Evolutionary conservation across 2,888 invertebrate genomes (phyloP), one percentile per base, ranked within the genome.

Genomic region (Cepaea hortensis): DNA sequence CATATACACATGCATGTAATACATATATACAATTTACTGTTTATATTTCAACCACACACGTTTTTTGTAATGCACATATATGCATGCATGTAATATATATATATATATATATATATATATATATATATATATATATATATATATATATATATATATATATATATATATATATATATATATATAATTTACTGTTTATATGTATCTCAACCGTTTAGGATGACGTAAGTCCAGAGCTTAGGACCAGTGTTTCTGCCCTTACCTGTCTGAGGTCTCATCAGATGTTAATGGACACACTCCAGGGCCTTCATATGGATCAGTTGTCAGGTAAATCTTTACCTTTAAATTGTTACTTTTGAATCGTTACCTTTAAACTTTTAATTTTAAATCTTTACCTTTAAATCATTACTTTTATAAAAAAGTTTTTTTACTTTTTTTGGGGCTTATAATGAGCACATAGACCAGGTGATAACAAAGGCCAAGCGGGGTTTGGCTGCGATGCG

Each of bases 181-280:
- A 55, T 11, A 55, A 11, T 55, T 55, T 55, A 55, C 7, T 55
- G 11, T 55, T 35, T 55, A 55, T 55, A 55, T 55, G 35, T 35
- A 35, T 35, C 11, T 55, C 55, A 6, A 55, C 55, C 6, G 2
- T 55, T 68, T 68, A 85, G 85, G 61, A 50, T 18, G 61, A 73
- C 11, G 61, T 85, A 46, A 84, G 87, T 13, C 61, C 87, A 35
- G 88, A 88, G 79, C 50, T 88, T 55, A 48, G 85, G 35, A 83
- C 73, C 18, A 62, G 85, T 11, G 77, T 85, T 35, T 61, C 70
- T 73, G 85, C 87, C 3, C 62, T 81, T n/a, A 77, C 85, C 9
- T 88, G 88, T 75, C 50, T 83, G 35, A 79, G 83, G 50, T 62
- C 87, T 48, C 85, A 87, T 50, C 48, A 81, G n/a, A 85, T 75